Base-by-base conservation (phyloP, 2,888 invertebrate species). In the Ligdia adustata region DNA sequence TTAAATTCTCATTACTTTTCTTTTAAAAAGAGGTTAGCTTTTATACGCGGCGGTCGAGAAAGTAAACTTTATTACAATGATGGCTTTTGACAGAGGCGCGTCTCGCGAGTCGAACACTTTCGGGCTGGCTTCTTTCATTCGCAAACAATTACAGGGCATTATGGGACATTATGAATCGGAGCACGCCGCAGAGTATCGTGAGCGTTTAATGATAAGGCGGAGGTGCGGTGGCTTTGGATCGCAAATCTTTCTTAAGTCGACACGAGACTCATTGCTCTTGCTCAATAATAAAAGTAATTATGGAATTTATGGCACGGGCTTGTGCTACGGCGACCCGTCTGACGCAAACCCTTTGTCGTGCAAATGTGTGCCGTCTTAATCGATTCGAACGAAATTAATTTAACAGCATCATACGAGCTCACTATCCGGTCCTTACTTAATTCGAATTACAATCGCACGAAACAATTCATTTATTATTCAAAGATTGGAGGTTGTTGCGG, bases 1-100 rank as follows among this genome's bases (percentile, higher is more conserved):
- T 88, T 86, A 82, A 79, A 82, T 82, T 86, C 87, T 86, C 86
- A 87, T 88, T 88, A 87, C 84, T 79, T 87, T 83, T 77, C 81
- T 83, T 72, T 77, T 82, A 77, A 80, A 78, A 80, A 75, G 68
- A 78, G 84, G 83, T 85, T 86, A 80, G 78, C 82, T 78, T 83
- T 83, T 82, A 82, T 80, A 80, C 67, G 72, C 69, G 64, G 71
- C 71, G 75, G 72, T 71, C 71, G 75, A 75, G 73, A 73, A 76
- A 77, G 80, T 77, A 82, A 86, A 84, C 75, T 85, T 75, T 78
- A 82, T 84, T 79, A 85, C 80, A 82, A 79, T 74, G 75, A 79
- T 77, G 82, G 72, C 80, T 78, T 85, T 85, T 81, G 78, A 77
- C 75, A 72, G 64, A 64, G 70, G 58, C 65, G 66, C 69, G 69